Evolutionary conservation across 2,113 vertebrate genomes (phyloP).

Genomic region (Xenotilapia longispinis): DNA sequence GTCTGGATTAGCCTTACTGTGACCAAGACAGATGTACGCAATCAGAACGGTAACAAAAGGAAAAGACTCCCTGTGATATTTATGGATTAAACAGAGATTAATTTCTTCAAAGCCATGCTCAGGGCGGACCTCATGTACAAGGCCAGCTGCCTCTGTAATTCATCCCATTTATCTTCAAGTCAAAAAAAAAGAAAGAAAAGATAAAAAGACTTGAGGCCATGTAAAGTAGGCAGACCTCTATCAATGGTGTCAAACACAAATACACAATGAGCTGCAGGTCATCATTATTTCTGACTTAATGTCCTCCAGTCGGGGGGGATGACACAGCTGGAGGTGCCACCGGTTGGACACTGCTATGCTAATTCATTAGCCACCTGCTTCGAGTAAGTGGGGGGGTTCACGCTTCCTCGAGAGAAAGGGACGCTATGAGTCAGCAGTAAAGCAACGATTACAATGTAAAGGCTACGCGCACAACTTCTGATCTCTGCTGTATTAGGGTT

Average conservation of each 20-base stretch:
- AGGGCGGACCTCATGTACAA: not conserved
- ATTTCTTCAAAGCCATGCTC: conserved; percentile 16
- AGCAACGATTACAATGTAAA: not conserved
- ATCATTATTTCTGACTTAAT: conserved; percentile 57
- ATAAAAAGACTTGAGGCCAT: not conserved
- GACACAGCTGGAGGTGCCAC: conserved; percentile 30
- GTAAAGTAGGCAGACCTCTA: not conserved
- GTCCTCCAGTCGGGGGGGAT: conserved; percentile 10
- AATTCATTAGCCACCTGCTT: conserved; percentile 53
- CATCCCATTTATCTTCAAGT: conserved; percentile 7
- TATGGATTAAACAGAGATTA: conserved; percentile 29
- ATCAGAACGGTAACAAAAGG: not conserved
- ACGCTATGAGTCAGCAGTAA: not conserved
- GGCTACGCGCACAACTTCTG: not conserved
- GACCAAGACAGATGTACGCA: not conserved
- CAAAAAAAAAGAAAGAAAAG: not conserved
- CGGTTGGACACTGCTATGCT: conserved; percentile 7
- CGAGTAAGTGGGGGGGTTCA: not conserved
- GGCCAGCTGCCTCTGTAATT: conserved; percentile 41
- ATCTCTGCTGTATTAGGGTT: not conserved
- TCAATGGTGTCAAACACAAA: conserved; percentile 15
- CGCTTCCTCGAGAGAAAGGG: not conserved
- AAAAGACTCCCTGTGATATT: conserved; percentile 1
- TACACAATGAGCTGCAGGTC: conserved; percentile 45
- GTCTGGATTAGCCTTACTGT: not conserved